Evolutionary conservation across 2,113 vertebrate species (phyloP).

Genomic region (Ursus arctos): DNA sequence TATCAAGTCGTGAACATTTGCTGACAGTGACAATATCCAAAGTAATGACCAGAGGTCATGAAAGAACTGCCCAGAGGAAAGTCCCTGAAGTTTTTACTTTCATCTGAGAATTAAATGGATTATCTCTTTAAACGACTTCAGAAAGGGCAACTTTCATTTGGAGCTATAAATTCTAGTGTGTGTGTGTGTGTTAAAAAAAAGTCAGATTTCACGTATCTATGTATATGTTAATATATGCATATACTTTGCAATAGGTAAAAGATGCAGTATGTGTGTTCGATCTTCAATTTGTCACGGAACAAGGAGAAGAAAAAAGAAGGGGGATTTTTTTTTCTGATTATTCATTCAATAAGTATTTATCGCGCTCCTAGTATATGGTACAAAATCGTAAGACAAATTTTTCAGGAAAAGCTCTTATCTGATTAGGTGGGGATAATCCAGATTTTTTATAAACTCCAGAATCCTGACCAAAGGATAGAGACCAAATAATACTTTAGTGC

Average conservation of each 20-base stretch:
- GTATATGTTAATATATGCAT: not conserved
- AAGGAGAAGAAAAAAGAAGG: slow-evolving; percentile 9
- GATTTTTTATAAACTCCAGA: slow-evolving; percentile 43
- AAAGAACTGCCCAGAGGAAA: slow-evolving; percentile 5
- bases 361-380: not conserved
- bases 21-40: slow-evolving; percentile 13
- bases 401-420: not conserved
- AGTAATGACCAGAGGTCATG: not conserved
- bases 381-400: not conserved
- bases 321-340: not conserved
- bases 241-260: not conserved
- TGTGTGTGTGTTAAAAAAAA: not conserved
- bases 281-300: slow-evolving; percentile 55
- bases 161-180: not conserved
- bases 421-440: not conserved
- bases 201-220: not conserved
- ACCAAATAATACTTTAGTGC: not conserved
- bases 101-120: not conserved
- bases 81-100: not conserved
- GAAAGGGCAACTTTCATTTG: not conserved
- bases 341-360: not conserved
- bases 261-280: not conserved
- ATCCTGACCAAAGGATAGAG: not conserved
- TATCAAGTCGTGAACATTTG: slow-evolving; percentile 32
- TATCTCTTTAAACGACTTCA: slow-evolving; percentile 4